Conservation (phyloP, 2,888 invertebrate genomes). For the Caenorhabditis sp. region DNA sequence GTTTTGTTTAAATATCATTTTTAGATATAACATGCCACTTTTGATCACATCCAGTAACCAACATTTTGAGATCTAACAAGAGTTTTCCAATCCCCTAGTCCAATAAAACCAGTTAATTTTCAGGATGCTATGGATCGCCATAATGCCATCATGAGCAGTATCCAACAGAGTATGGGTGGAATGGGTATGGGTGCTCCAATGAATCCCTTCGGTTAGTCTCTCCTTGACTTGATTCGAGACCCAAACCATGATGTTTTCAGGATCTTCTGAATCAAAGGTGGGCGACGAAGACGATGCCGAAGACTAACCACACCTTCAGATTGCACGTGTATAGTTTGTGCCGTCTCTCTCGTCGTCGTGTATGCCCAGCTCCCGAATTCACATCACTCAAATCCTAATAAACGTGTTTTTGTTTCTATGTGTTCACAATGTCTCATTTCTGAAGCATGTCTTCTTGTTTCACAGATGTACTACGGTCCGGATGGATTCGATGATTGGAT, state of each 20-base stretch:
- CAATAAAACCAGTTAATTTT: background rate
- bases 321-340: conserved; percentile 30
- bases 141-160: conserved; percentile 55
- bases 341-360: conserved; percentile 26
- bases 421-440: background rate
- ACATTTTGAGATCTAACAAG: too few relatives aligned
- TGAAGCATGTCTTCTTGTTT: conserved; percentile 3
- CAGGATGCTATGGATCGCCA: conserved; percentile 59
- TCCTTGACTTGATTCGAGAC: background rate
- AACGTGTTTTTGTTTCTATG: conserved; percentile 52
- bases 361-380: background rate
- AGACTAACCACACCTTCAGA: conserved; percentile 38
- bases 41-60: background rate
- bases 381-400: conserved; percentile 47
- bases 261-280: conserved; percentile 49
- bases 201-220: conserved; percentile 37
- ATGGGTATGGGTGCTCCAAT: conserved; percentile 37
- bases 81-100: background rate
- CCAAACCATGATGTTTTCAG: conserved; percentile 19
- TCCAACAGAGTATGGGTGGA: conserved; percentile 51
- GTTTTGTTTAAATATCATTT: conserved; percentile 15
- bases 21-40: background rate
- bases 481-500: conserved; percentile 47
- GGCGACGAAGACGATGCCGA: conserved; percentile 34
- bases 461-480: conserved; percentile 19